Percentiles rank a stretch among this genome's conserved stretches.
Conservation (phyloP, 2,113 vertebrate genomes). For the Tyrannus savana region DNA sequence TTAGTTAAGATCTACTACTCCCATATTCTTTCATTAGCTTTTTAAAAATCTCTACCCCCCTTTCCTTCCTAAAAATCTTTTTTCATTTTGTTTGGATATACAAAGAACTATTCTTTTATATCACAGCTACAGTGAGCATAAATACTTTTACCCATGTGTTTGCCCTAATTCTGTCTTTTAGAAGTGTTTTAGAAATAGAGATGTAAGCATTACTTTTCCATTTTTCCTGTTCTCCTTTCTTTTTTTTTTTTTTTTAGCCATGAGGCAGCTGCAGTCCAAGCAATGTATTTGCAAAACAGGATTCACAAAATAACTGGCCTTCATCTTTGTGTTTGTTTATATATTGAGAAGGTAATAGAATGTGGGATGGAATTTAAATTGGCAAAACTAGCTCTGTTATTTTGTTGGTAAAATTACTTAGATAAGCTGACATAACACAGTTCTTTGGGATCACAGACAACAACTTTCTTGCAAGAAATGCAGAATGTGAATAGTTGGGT, state of each 20-base stretch:
- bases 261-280: not conserved
- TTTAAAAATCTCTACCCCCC: not conserved
- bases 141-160: not conserved
- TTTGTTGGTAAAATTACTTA: constrained; percentile 32
- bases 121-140: not conserved
- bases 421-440: not conserved
- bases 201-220: not conserved
- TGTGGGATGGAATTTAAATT: constrained; percentile 22
- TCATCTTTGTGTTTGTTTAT: constrained; percentile 2
- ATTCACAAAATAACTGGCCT: constrained; percentile 3
- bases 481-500: not conserved
- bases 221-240: constrained; percentile 1
- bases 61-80: not conserved
- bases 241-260: not conserved
- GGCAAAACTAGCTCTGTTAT: not conserved
- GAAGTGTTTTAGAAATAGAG: constrained; percentile 13
- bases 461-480: constrained; percentile 6
- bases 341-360: constrained; percentile 9
- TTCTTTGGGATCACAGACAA: not conserved
- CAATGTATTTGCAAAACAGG: not conserved
- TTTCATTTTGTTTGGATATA: not conserved
- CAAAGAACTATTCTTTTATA: not conserved
- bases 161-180: constrained; percentile 29
- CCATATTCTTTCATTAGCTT: not conserved
- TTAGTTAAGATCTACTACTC: not conserved